Evolutionary conservation across 2,888 invertebrate species (phyloP), one percentile per base, ranked within the genome.

Genomic region (Teleogryllus oceanicus): DNA sequence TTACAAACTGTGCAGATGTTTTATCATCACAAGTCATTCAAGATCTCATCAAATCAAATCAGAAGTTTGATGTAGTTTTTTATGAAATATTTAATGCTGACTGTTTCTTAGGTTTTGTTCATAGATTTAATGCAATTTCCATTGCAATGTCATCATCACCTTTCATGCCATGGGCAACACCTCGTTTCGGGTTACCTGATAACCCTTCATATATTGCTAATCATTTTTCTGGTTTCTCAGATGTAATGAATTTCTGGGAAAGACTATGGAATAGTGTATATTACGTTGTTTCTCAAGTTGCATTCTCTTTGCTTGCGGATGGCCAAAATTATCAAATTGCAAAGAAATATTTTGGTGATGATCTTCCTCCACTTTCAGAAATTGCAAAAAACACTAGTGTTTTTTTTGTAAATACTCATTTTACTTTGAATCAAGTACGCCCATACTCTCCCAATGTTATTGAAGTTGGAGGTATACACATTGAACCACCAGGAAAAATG

Each of bases 61-160:
- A 83, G 50, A 81, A 89, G 78, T 94, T 91, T 84, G 94, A 95
- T 85, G 85, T 94, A 0, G 88, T 93, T 11, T 85, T 94, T 0
- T 87, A 91, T 79, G 94, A 94, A 86, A 90, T 90, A 80, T 94
- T 94, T 85, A 93, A 93, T 83, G 90, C 90, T 78, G 92, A 94
- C 84, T 94, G 94, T 85, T 91, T 91, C 85, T 86, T 93, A 83
- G 92, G 91, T 2, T 85, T 94, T 51, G 91, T 91, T 0, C 88
- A 92, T 84, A 90, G 91, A 83, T 88, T 93, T 18, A 86, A 89
- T 76, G 91, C 90, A 0, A 81, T 81, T 20, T 89, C 91, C 2
- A 88, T 93, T 0, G 88, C 88, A 0, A 83, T 92, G 5, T 89
- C 90, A 12, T 90, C 92, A 3, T 90, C 90, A 83, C 87, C 90